Evolutionary conservation across 2,888 invertebrate genomes (phyloP).

Genomic region (Stratiomys singularior): DNA sequence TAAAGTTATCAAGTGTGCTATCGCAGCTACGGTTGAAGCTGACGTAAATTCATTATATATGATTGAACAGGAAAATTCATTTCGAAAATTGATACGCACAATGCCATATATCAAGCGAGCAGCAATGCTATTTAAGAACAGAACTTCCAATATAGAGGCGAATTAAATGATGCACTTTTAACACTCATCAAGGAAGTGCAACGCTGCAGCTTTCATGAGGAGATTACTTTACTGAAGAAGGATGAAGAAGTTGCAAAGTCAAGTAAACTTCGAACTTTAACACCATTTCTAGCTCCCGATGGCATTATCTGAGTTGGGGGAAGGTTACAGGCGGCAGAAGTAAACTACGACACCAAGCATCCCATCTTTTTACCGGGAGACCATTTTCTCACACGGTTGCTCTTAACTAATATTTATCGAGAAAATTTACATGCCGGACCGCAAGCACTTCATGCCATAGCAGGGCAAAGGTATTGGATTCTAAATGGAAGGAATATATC

Average conservation of each 20-base stretch:
- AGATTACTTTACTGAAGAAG: neutral
- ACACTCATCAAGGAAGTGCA: neutral
- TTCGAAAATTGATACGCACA: neutral
- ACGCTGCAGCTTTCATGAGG: neutral
- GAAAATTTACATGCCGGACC: conserved; percentile 21
- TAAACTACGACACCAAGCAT: conserved; percentile 52
- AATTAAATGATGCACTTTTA: neutral
- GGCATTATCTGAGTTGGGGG: conserved; percentile 49
- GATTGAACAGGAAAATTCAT: conserved; percentile 21
- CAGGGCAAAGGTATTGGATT: conserved; percentile 54
- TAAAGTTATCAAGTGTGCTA: neutral
- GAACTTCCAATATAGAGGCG: neutral
- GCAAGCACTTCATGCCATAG: conserved; percentile 45
- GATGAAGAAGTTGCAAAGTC: neutral
- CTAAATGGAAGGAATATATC: conserved; percentile 51
- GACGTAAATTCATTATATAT: neutral
- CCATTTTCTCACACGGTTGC: conserved; percentile 46
- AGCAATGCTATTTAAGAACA: neutral
- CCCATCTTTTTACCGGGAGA: conserved; percentile 54
- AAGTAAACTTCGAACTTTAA: neutral
- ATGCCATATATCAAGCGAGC: neutral
- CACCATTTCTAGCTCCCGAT: conserved; percentile 44
- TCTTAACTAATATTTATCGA: conserved; percentile 38
- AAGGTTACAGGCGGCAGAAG: conserved; percentile 5
- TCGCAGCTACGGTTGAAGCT: neutral